These are phyloP conservation scores for Phaethon lepturus DNA, from an alignment of 2,113 vertebrate genomes.

Conservation along the genomic window DNA sequence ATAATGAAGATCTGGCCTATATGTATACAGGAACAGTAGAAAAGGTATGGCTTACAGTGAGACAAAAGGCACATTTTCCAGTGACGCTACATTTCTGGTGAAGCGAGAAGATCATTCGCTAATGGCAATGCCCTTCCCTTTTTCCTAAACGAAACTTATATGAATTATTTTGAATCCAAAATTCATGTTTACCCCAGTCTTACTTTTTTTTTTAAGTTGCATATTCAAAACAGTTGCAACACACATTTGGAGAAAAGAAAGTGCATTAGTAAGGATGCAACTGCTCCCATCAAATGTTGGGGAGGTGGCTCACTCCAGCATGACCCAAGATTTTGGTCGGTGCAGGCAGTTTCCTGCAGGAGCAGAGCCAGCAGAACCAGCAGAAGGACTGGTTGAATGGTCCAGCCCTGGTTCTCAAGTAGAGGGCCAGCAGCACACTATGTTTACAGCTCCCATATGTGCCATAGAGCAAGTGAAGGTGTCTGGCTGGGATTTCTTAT, in stretches of 20 bases:
- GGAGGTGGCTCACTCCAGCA: not conserved
- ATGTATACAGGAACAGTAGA: not conserved
- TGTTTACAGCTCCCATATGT: not conserved
- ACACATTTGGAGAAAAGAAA: not conserved
- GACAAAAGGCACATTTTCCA: not conserved
- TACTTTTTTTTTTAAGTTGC: not conserved
- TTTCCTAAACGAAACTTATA: not conserved
- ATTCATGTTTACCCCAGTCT: not conserved
- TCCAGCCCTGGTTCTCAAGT: not conserved
- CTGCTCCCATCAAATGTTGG: not conserved
- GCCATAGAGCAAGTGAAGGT: not conserved
- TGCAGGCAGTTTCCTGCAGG: not conserved
- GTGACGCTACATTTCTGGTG: not conserved
- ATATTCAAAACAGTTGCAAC: not conserved
- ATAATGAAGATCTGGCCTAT: not conserved
- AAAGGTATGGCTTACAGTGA: not conserved
- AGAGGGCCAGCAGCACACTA: fast-evolving
- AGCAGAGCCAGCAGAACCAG: not conserved
- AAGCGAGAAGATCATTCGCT: not conserved
- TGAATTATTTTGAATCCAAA: not conserved
- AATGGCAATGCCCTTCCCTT: not conserved
- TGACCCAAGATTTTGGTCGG: not conserved
- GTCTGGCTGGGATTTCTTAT: not conserved
- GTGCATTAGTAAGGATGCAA: not conserved
- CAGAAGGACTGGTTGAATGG: not conserved